A percentile compares a stretch with the other conserved stretches of the same genome.
Conservation (phyloP, 2,113 vertebrate genomes). For the Peromyscus californicus region DNA sequence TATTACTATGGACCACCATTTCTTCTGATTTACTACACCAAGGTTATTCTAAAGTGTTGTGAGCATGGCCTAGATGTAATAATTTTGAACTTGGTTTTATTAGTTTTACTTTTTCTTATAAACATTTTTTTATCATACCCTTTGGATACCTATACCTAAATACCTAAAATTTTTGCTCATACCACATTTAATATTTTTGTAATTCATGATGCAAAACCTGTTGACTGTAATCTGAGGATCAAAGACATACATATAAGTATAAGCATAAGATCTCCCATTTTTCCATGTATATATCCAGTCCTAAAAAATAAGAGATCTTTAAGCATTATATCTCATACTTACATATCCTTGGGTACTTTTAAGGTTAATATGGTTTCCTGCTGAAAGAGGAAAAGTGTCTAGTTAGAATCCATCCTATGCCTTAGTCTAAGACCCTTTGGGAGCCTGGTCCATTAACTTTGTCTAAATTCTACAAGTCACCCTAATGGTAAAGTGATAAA, state of each 20-base stretch:
- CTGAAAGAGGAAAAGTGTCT: neutral
- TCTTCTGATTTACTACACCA: neutral
- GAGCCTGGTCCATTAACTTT: neutral
- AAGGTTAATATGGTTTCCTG: neutral
- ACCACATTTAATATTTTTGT: neutral
- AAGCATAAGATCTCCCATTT: neutral
- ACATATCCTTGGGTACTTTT: neutral
- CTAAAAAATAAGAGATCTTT: neutral
- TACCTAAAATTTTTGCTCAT: neutral
- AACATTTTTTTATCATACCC: neutral
- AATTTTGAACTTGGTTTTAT: neutral
- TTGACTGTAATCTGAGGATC: neutral
- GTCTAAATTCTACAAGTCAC: neutral
- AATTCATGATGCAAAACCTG: neutral
- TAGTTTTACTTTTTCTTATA: neutral
- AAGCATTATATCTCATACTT: neutral
- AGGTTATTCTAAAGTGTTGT: neutral
- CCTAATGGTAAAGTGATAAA: slow-evolving; percentile 4
- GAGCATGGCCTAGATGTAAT: neutral
- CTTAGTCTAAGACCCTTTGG: neutral
- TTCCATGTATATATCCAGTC: neutral
- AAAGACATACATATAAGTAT: neutral
- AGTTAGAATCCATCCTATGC: neutral
- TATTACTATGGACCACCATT: neutral
- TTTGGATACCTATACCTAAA: neutral